These are phyloP conservation scores for Elgonia sp. DNA, from an alignment of 2,888 invertebrate species.

Conservation along the genomic window DNA sequence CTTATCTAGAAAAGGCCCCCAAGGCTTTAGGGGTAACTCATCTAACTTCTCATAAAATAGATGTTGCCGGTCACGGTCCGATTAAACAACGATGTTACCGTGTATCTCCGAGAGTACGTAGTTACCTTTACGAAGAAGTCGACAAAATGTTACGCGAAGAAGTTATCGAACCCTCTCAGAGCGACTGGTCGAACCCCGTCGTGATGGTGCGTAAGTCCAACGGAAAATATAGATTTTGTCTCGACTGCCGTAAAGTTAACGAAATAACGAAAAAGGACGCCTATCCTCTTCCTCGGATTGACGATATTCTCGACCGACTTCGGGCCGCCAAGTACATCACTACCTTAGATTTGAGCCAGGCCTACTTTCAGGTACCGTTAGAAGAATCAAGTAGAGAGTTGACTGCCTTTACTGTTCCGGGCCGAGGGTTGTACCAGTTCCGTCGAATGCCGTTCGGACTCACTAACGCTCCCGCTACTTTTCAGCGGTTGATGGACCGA, in stretches of 20 bases:
- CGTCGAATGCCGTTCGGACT: not conserved
- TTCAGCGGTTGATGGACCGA: not conserved
- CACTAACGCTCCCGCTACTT: constrained; percentile 4
- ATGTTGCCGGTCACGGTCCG: not conserved
- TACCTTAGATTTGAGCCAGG: not conserved
- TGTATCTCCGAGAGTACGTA: not conserved
- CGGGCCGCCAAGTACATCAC: constrained; percentile 1
- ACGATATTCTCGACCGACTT: not conserved
- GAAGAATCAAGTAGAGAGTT: not conserved
- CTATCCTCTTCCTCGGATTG: not conserved
- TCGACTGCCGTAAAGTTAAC: constrained; percentile 8
- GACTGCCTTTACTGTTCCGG: constrained; percentile 5
- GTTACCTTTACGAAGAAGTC: not conserved
- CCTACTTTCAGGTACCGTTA: not conserved
- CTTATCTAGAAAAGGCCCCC: too few species aligned
- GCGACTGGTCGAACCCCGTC: too few species aligned
- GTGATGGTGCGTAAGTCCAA: too few species aligned
- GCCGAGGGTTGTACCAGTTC: not conserved
- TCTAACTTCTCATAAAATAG: not conserved
- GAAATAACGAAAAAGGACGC: not conserved
- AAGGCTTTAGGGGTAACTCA: too few species aligned
- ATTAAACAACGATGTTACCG: not conserved
- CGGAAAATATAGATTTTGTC: not conserved
- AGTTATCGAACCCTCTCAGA: too few species aligned
- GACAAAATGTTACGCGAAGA: too few species aligned